These are phyloP conservation scores for Zoanthus solanderi DNA, from an alignment of 92 coral and sea anemone species.

Conservation along the genomic window DNA sequence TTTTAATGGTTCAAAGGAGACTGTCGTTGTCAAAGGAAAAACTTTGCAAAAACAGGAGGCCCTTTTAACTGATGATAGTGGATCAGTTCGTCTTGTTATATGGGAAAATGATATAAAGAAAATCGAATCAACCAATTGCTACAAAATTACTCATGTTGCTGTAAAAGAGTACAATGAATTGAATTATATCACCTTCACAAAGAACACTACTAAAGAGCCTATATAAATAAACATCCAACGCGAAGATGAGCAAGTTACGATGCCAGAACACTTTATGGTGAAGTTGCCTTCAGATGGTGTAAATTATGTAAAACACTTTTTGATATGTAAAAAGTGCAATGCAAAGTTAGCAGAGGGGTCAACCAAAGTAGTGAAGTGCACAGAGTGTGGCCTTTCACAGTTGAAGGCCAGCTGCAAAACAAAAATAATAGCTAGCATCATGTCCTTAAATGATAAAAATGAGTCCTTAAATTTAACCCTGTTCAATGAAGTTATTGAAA, in stretches of 20 bases:
- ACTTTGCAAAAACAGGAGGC: background rate
- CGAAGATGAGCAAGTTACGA: too few relatives aligned
- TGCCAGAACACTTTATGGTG: background rate
- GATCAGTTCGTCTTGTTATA: background rate
- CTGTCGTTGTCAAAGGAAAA: background rate
- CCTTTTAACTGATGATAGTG: background rate
- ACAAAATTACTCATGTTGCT: background rate
- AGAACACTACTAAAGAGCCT: too few relatives aligned
- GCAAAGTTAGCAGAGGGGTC: background rate
- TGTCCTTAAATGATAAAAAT: background rate
- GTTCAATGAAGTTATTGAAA: constrained; percentile 1
- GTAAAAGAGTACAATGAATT: constrained; percentile 2
- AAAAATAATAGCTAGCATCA: background rate
- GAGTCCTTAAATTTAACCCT: background rate
- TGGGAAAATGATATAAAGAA: background rate
- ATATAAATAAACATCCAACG: too few relatives aligned
- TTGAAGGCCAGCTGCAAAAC: background rate
- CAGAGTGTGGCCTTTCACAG: constrained; percentile 4
- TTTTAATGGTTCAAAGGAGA: background rate
- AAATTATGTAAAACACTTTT: background rate
- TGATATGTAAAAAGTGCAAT: background rate
- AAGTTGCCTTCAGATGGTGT: constrained; percentile 1
- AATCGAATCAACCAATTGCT: background rate
- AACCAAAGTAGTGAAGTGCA: background rate
- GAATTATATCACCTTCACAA: background rate